These are phyloP conservation scores for Calonectris borealis DNA, from an alignment of 2,113 vertebrate species.

Conservation along the genomic window DNA sequence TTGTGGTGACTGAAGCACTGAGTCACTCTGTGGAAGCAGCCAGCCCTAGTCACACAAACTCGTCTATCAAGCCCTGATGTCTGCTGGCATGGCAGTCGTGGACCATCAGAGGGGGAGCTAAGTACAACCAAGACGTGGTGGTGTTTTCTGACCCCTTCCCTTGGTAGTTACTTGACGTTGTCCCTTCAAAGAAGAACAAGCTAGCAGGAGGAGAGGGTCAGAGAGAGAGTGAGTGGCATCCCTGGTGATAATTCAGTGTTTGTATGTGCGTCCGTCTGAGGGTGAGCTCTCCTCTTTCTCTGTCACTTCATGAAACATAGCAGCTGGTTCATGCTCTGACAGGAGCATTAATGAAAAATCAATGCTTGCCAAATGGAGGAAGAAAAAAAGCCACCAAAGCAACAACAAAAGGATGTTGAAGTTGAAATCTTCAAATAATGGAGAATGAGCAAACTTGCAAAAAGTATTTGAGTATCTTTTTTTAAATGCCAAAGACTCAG, in stretches of 20 bases:
- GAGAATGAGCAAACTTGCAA: not conserved
- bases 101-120: not conserved
- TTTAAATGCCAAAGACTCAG: not conserved
- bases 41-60: not conserved
- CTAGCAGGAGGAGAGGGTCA: not conserved
- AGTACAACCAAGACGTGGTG: not conserved
- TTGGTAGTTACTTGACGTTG: not conserved
- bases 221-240: not conserved
- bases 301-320: not conserved
- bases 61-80: not conserved
- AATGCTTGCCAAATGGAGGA: not conserved
- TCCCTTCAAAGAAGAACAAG: not conserved
- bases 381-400: not conserved
- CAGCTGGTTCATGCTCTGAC: not conserved
- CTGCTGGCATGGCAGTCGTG: not conserved
- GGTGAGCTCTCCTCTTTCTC: not conserved
- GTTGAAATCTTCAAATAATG: not conserved
- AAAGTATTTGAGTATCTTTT: not conserved
- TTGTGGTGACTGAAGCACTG: not conserved
- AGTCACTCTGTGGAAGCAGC: not conserved
- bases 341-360: conserved; percentile 25
- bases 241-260: not conserved
- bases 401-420: not conserved
- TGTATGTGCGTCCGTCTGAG: not conserved
- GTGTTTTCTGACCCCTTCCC: not conserved